Conservation (phyloP, 2,888 invertebrate species). For the Thelaira solivaga region DNA sequence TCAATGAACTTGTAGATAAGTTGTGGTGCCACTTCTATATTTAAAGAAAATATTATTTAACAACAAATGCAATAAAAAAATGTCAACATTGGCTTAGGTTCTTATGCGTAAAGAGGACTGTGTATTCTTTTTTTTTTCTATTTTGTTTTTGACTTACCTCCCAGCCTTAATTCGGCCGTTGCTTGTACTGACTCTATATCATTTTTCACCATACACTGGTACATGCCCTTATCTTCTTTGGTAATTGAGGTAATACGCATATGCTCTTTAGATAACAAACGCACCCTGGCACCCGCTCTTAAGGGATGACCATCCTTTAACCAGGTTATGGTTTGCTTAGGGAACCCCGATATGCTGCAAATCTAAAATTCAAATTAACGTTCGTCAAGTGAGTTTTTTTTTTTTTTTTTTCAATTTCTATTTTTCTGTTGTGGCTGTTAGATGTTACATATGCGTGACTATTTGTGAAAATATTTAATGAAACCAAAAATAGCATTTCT, state of each 20-base stretch:
- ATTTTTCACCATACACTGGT: constrained; percentile 92
- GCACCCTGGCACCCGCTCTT: constrained; percentile 79
- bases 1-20: constrained; percentile 87
- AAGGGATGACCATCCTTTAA: constrained; percentile 85
- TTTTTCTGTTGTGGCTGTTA: neutral
- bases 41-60: constrained; percentile 65
- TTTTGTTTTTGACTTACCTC: too few species aligned
- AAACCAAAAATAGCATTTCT: neutral
- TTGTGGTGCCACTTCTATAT: constrained; percentile 84
- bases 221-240: constrained; percentile 91
- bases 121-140: too few species aligned
- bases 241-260: constrained; percentile 82
- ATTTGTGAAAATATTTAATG: neutral
- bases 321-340: constrained; percentile 86
- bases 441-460: neutral
- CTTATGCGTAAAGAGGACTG: too few species aligned
- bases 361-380: constrained; percentile 75
- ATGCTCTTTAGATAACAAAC: constrained; percentile 79
- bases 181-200: constrained; percentile 89
- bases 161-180: constrained; percentile 86
- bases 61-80: constrained; percentile 3
- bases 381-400: constrained; percentile 10
- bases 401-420: neutral
- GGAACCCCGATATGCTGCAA: constrained; percentile 90
- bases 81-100: neutral